Evolutionary conservation across 2,888 invertebrate genomes (phyloP).

Genomic region (Alsophila aescularia): DNA sequence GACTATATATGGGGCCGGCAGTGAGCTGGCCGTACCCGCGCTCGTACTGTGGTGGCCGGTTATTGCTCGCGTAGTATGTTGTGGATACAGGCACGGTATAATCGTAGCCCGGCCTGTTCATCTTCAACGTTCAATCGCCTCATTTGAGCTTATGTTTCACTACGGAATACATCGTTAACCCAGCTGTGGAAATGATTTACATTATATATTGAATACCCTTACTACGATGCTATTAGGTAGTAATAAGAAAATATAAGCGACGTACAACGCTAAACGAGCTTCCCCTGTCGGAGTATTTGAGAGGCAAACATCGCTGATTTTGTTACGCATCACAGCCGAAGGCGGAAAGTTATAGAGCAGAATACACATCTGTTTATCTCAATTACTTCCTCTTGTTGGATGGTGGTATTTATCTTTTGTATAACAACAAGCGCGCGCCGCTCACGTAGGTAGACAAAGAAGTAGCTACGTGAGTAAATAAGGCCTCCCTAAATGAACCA

Average conservation of each 20-base stretch:
- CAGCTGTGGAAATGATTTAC: constrained; percentile 42
- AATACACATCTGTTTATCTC: constrained; percentile 77
- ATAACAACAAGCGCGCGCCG: constrained; percentile 63
- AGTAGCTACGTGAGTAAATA: constrained; percentile 71
- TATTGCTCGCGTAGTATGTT: constrained; percentile 75
- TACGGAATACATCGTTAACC: constrained; percentile 52
- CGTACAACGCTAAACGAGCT: constrained; percentile 17
- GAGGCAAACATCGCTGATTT: constrained; percentile 68
- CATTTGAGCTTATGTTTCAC: constrained; percentile 76
- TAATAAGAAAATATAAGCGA: constrained; percentile 23
- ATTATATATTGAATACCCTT: constrained; percentile 26
- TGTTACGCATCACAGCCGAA: constrained; percentile 66
- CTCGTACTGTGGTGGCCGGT: constrained; percentile 77
- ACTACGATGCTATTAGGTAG: constrained; percentile 58
- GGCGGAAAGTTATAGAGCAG: constrained; percentile 69
- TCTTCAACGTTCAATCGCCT: constrained; percentile 76
- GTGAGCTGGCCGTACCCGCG: constrained; percentile 75
- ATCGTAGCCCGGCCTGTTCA: constrained; percentile 83
- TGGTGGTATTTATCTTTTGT: constrained; percentile 77
- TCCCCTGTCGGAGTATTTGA: constrained; percentile 40
- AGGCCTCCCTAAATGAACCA: constrained; percentile 65
- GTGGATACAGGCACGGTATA: constrained; percentile 79
- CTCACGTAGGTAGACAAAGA: constrained; percentile 66
- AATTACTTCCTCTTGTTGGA: constrained; percentile 74
- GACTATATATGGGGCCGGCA: constrained; percentile 72